phyloP scores from a whole-genome alignment of 2,888 invertebrate genomes.

The Lasioglossum figueresi region DNA sequence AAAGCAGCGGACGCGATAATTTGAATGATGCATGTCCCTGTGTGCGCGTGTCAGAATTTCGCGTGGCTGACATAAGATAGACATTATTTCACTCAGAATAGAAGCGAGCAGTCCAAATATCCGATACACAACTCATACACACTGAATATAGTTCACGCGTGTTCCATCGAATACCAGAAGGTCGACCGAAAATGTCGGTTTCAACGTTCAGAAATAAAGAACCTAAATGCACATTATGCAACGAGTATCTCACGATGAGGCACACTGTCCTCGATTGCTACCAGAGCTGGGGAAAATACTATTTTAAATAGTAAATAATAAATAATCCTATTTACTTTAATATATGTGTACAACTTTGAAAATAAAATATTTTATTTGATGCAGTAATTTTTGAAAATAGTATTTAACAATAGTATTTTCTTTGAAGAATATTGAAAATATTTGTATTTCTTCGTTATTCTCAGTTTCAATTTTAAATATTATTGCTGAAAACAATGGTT shows the following conservation, averaged over 20 bases:
- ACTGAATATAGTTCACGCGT: neutral
- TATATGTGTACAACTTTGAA: too few species aligned
- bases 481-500: too few species aligned
- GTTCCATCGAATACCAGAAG: neutral
- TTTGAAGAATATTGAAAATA: too few species aligned
- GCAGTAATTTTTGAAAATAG: too few species aligned
- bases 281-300: too few species aligned
- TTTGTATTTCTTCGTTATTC: too few species aligned
- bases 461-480: too few species aligned
- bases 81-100: neutral
- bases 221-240: neutral
- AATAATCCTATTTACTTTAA: too few species aligned
- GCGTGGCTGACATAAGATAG: neutral
- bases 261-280: too few species aligned
- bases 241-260: neutral
- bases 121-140: neutral
- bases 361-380: too few species aligned
- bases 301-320: too few species aligned
- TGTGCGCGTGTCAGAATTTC: neutral
- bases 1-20: neutral
- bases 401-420: too few species aligned
- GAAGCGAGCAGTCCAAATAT: neutral
- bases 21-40: neutral
- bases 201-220: neutral
- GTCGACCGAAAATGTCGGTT: neutral